Conservation (phyloP, 1,140 invertebrate species). For the Brachionus paranguensis region DNA sequence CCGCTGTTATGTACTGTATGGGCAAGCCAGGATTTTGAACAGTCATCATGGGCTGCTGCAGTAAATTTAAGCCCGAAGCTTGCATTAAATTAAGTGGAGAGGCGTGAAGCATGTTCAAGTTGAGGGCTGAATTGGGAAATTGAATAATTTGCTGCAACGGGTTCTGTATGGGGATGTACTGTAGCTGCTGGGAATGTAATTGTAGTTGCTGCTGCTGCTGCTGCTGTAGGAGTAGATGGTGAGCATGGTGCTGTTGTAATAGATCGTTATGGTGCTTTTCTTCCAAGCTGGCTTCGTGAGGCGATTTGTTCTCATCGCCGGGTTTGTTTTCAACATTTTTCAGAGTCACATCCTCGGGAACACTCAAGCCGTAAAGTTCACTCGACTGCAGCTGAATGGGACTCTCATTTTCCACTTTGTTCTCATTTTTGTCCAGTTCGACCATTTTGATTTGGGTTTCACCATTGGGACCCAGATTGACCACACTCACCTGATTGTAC, state of each 20-base stretch:
- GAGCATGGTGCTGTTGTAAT: background rate
- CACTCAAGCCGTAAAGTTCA: background rate
- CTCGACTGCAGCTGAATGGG: background rate
- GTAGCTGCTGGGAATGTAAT: background rate
- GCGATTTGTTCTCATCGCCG: background rate
- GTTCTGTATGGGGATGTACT: slow-evolving; percentile 11
- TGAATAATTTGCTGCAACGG: background rate
- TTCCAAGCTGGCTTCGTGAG: background rate
- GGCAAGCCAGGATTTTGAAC: background rate
- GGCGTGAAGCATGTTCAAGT: background rate
- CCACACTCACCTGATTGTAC: slow-evolving; percentile 23
- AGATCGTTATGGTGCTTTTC: background rate
- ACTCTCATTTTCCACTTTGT: background rate
- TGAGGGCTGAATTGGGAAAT: background rate
- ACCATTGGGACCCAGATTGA: slow-evolving; percentile 8
- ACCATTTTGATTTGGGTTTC: background rate
- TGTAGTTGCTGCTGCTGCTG: background rate
- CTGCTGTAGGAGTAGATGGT: background rate
- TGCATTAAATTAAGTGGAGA: background rate
- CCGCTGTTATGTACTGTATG: background rate
- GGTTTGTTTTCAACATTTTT: background rate
- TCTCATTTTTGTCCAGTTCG: slow-evolving; percentile 23
- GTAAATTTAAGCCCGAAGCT: background rate
- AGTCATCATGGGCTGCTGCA: background rate
- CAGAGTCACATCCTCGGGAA: slow-evolving; percentile 4